Percentiles rank a stretch among this genome's conserved stretches.
Conservation (phyloP, 2,797 vertebrate genomes). For the Prunella strophiata region DNA sequence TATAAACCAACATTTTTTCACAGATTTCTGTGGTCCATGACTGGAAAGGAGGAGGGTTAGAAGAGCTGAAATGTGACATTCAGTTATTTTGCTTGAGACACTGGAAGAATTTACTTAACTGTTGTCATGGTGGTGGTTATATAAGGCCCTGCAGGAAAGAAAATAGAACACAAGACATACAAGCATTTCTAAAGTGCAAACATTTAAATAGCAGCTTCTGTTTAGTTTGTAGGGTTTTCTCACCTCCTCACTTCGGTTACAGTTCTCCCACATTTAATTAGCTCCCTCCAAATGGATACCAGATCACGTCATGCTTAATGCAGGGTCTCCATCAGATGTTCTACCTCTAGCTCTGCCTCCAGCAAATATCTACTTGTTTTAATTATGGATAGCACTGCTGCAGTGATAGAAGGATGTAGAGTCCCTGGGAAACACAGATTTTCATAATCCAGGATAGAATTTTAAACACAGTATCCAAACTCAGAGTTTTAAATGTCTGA, state of each 20-base stretch:
- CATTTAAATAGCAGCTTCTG: neutral
- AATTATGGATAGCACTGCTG: neutral
- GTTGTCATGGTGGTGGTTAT: neutral
- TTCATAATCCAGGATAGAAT: neutral
- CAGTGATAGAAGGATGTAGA: neutral
- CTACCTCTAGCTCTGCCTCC: neutral
- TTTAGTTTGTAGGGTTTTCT: neutral
- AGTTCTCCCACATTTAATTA: neutral
- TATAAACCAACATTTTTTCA: neutral
- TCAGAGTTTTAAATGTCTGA: neutral
- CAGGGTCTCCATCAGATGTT: neutral
- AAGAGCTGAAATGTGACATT: neutral
- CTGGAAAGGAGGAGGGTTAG: neutral
- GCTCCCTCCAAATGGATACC: neutral
- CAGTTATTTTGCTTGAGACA: neutral
- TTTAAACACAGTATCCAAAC: neutral
- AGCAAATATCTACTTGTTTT: neutral
- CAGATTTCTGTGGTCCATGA: neutral
- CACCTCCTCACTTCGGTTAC: neutral
- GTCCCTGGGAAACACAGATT: neutral
- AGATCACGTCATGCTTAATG: neutral
- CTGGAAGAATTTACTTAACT: neutral
- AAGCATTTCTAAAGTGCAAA: neutral
- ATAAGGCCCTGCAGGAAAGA: neutral
- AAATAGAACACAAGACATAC: neutral